Conservation (phyloP, 2,113 vertebrate species). For the Bufo gargarizans region DNA sequence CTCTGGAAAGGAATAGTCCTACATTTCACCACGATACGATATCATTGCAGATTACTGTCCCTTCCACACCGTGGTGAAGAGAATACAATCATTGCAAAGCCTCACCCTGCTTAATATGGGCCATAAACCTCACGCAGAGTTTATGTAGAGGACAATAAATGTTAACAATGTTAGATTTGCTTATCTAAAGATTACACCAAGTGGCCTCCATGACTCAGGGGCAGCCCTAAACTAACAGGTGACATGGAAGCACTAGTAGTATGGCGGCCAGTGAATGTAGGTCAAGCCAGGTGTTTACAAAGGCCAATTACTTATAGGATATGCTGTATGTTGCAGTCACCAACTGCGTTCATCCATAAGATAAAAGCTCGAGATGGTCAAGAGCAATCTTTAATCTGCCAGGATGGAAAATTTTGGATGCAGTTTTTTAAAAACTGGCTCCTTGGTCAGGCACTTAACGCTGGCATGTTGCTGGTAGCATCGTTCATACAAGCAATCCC, state of each 20-base stretch:
- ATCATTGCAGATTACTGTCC: not conserved
- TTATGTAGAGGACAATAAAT: not conserved
- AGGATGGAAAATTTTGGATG: too few relatives aligned
- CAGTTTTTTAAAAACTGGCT: too few relatives aligned
- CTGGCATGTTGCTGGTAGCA: too few relatives aligned
- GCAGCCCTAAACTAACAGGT: not conserved
- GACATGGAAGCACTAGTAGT: not conserved
- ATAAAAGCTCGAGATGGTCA: too few relatives aligned
- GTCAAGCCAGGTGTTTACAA: not conserved
- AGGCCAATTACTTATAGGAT: not conserved
- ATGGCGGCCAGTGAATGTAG: not conserved
- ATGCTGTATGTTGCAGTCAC: too few relatives aligned
- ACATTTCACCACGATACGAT: too few relatives aligned
- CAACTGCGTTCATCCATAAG: too few relatives aligned
- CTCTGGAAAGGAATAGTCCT: too few relatives aligned
- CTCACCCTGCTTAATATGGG: not conserved
- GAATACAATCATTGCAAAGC: not conserved
- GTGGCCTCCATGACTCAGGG: not conserved
- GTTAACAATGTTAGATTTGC: not conserved
- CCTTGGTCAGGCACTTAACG: too few relatives aligned
- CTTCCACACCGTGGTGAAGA: not conserved
- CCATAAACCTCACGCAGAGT: not conserved
- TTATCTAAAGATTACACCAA: conserved; percentile 13
- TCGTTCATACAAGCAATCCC: too few relatives aligned
- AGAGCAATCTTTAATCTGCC: too few relatives aligned